A percentile compares a stretch with the other conserved stretches of the same genome.
Conservation (phyloP, 2,113 vertebrate genomes). For the Numida meleagris region DNA sequence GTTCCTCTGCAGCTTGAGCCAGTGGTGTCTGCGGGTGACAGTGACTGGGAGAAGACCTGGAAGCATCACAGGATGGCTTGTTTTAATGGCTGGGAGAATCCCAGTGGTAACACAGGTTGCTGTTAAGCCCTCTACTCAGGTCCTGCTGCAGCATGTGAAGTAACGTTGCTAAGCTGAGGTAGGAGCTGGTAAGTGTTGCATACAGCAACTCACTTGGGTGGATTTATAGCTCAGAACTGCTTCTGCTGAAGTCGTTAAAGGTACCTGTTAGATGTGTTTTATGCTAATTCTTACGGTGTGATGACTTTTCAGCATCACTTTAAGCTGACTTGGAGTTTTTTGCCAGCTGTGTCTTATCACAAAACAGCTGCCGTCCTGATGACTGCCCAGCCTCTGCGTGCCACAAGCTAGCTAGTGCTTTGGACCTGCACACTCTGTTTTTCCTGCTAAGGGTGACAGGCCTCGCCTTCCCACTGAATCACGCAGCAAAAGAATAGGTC, state of each 20-base stretch:
- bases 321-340: background rate
- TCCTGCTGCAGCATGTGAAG: background rate
- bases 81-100: background rate
- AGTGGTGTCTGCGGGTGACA: too few species aligned
- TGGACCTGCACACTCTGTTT: background rate
- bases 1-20: background rate
- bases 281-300: background rate
- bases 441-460: background rate
- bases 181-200: background rate
- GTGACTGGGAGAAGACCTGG: accelerated
- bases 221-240: background rate
- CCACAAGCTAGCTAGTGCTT: background rate
- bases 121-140: background rate
- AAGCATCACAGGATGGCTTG: accelerated
- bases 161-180: background rate
- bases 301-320: background rate
- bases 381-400: background rate
- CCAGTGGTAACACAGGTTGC: background rate
- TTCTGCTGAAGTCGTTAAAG: background rate
- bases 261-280: background rate
- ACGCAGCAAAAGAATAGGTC: background rate
- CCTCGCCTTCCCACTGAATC: accelerated
- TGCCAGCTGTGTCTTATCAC: background rate
- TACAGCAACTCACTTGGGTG: background rate
- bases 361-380: background rate